Evolutionary conservation across 1,140 invertebrate genomes (phyloP).

Genomic region (Papilio polyxenes): DNA sequence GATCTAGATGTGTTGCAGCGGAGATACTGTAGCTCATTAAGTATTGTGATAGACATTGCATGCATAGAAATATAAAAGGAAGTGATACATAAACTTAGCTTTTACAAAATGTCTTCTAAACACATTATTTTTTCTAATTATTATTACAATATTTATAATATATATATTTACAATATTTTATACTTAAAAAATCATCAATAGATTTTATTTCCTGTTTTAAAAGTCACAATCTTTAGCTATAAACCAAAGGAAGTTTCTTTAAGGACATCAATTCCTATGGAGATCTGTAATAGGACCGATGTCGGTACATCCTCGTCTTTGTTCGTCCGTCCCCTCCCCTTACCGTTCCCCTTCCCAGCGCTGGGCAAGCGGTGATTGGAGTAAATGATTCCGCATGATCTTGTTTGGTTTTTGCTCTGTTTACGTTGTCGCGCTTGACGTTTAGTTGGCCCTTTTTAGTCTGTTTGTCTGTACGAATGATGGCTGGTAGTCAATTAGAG

Average conservation of each 20-base stretch:
- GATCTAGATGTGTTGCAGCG: conserved; percentile 71
- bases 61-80: conserved; percentile 43
- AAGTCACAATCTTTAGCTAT: not conserved
- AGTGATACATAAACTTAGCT: no score
- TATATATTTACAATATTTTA: no score
- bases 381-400: conserved; percentile 75
- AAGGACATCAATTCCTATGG: conserved; percentile 36
- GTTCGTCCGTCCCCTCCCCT: conserved; percentile 59
- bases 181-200: no score
- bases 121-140: no score
- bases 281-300: conserved; percentile 35
- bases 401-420: conserved; percentile 75
- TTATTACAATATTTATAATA: no score
- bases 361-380: conserved; percentile 57
- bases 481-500: conserved; percentile 61
- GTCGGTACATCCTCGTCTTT: conserved; percentile 54
- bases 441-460: conserved; percentile 50
- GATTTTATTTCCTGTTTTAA: no score
- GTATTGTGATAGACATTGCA: conserved; percentile 54
- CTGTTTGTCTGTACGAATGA: conserved; percentile 50
- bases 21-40: conserved; percentile 57
- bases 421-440: conserved; percentile 64
- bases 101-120: no score
- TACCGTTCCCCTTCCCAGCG: conserved; percentile 53
- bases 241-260: conserved; percentile 17